Conservation (phyloP, 2,888 invertebrate species). For the Odontothrips loti region DNA sequence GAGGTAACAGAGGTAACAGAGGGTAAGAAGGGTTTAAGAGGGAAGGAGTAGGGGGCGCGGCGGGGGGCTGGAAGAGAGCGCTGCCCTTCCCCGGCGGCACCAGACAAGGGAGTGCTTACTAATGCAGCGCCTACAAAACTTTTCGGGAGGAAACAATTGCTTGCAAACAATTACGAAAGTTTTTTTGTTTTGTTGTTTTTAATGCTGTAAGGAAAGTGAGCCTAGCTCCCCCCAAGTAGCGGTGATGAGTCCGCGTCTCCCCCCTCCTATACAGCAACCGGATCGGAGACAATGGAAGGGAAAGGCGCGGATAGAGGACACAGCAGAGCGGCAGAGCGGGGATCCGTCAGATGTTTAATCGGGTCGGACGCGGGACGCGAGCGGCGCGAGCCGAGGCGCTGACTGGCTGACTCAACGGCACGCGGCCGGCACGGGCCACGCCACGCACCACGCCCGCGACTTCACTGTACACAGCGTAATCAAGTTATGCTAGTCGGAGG, state of each 20-base stretch:
- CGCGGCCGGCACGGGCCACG: neutral
- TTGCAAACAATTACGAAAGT: conserved; percentile 10
- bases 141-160: conserved; percentile 20
- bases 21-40: no score
- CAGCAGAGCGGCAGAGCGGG: neutral
- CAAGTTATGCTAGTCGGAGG: conserved; percentile 3
- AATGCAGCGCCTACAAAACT: conserved; percentile 6
- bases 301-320: neutral
- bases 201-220: neutral
- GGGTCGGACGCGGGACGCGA: no score
- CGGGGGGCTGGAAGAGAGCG: no score
- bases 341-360: neutral
- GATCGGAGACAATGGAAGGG: conserved; percentile 15
- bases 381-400: no score
- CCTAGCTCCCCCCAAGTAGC: no score
- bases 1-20: no score
- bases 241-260: neutral
- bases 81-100: no score
- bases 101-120: neutral
- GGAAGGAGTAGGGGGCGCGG: no score
- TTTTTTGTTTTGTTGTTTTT: neutral
- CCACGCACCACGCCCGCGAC: neutral
- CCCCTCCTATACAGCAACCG: no score
- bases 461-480: neutral
- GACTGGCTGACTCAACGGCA: neutral